phyloP scores from a whole-genome alignment of 2,797 vertebrate species.

The Cryptoprocta ferox region DNA sequence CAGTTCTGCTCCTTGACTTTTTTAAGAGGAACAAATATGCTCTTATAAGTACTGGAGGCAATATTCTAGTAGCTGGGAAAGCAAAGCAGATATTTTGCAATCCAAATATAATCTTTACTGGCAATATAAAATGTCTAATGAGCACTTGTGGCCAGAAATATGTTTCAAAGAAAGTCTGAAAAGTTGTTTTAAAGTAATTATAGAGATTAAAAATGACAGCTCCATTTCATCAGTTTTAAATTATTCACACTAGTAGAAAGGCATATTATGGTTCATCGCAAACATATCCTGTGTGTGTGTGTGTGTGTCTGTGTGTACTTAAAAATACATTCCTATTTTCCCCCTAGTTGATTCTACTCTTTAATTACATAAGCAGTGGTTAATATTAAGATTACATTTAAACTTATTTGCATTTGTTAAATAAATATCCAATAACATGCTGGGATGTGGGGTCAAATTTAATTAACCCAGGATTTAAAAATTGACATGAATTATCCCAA shows the following conservation, averaged over 20 bases:
- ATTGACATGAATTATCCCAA: constrained; percentile 81
- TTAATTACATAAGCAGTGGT: constrained; percentile 79
- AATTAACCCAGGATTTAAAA: constrained; percentile 82
- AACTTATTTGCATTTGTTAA: constrained; percentile 82
- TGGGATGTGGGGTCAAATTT: constrained; percentile 79
- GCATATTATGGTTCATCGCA: not conserved
- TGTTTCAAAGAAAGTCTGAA: not conserved
- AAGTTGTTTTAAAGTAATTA: constrained; percentile 8
- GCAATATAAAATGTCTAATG: not conserved
- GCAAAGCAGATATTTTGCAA: not conserved
- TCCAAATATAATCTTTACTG: constrained; percentile 10
- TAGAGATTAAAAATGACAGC: constrained; percentile 16
- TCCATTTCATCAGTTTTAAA: not conserved
- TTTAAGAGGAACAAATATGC: not conserved
- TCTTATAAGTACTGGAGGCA: not conserved
- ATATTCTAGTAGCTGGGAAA: not conserved
- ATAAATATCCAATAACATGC: constrained; percentile 81
- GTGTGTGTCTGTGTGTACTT: not conserved
- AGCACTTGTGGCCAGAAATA: not conserved
- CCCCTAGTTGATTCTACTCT: constrained; percentile 48
- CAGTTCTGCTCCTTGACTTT: not conserved
- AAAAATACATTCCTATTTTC: constrained; percentile 21
- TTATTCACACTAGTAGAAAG: not conserved
- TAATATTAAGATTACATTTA: constrained; percentile 82
- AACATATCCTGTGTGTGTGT: not conserved